Base-by-base conservation (phyloP, 35 echinoderm and acorn worm species). In the Chiridota heheva region DNA sequence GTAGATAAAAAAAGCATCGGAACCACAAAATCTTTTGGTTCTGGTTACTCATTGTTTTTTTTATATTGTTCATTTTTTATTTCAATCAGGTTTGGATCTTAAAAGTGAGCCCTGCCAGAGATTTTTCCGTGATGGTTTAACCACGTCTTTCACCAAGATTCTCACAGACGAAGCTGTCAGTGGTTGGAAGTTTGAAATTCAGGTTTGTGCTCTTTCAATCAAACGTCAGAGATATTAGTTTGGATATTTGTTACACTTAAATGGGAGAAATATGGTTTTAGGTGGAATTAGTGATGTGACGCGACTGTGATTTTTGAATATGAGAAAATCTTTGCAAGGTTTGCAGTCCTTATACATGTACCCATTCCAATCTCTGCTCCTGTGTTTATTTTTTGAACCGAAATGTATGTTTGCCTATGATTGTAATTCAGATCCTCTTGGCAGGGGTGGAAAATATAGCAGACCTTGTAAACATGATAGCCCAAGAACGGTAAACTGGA, bases 181-280 rank as follows among this genome's bases (percentile, higher is more conserved):
- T 82, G 95, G 95, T 24, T 98, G 95, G 95, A 98, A 98, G 68
- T 98, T 91, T 86, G 95, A 98, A 85, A 98, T 98, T 49, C 95
- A 98, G 77, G 95, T 91, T 37, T 87, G 69, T n/a, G n/a, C n/a
- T n/a, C n/a, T n/a, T n/a, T n/a, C n/a, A n/a, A 86, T 25, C 5
- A 1, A 32, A n/a, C 44, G 72, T 8, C 8, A 5, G 20, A 62
- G n/a, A 35, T 36, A 7, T 40, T 2, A 10, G 24, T 4, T 8
- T 44, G 15, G 33, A 31, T 10, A 40, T 25, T 38, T 80, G 47
- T 51, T 51, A 12, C 10, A 10, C 10, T 51, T 12, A 51, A 12
- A 22, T 10, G 22, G 22, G 22, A 51, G 10, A 51, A 22, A 5
- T 4, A 18, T 5, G 58, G 58, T 5, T 20, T 3, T 6, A 4